Conservation (phyloP, 2,797 vertebrate genomes). For the Phoxinus dragarum region DNA sequence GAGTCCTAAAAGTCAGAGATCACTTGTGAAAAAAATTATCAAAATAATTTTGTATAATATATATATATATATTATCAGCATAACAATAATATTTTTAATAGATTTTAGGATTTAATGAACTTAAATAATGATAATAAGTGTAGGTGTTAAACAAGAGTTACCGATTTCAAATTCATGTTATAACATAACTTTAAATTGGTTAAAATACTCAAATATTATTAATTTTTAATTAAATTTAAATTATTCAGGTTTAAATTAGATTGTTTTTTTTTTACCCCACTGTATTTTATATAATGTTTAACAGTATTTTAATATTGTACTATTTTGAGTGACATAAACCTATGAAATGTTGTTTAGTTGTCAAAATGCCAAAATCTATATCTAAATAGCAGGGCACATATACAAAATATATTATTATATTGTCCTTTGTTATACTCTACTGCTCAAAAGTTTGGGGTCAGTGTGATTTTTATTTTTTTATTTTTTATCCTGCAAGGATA, state of each 20-base stretch:
- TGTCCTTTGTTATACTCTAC: background rate
- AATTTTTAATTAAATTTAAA: background rate
- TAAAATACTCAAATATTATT: background rate
- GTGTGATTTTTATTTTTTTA: background rate
- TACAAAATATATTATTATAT: background rate
- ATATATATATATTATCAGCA: too few species aligned
- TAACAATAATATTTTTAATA: too few species aligned
- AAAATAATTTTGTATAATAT: fast-evolving
- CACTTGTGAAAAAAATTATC: background rate
- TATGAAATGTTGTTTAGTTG: background rate
- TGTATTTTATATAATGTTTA: background rate
- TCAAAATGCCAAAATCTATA: background rate
- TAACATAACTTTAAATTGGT: background rate
- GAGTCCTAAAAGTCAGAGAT: background rate
- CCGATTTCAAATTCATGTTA: background rate
- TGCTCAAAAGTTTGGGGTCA: background rate
- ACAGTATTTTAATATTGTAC: background rate
- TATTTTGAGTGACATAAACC: background rate
- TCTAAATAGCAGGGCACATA: background rate
- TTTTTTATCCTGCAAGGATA: background rate
- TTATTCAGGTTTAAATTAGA: background rate
- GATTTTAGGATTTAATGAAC: too few species aligned
- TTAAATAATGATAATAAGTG: too few species aligned
- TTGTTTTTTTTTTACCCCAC: background rate
- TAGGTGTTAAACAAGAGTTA: too few species aligned